phyloP scores from a whole-genome alignment of 2,888 invertebrate species.

The Nemotelus nigrinus region DNA sequence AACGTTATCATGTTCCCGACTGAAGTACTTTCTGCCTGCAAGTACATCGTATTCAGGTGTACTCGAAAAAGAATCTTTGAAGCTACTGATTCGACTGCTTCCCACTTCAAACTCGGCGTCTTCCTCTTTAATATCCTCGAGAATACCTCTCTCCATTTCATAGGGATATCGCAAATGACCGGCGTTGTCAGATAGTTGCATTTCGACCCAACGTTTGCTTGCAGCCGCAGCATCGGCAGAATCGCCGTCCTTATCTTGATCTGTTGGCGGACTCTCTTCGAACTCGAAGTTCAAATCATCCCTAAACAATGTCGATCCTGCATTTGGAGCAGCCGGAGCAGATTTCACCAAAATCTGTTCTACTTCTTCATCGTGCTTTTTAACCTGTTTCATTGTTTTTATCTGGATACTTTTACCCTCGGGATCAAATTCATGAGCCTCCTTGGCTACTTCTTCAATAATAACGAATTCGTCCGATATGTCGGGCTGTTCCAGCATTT shows the following conservation, averaged over 20 bases:
- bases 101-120: slow-evolving; percentile 90
- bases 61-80: slow-evolving; percentile 89
- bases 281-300: slow-evolving; percentile 75
- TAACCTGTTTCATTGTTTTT: slow-evolving; percentile 67
- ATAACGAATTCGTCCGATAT: slow-evolving; percentile 89
- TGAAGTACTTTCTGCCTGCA: slow-evolving; percentile 83
- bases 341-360: slow-evolving; percentile 77
- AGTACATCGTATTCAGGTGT: slow-evolving; percentile 91
- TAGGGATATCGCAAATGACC: slow-evolving; percentile 74
- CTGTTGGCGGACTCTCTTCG: slow-evolving; percentile 73
- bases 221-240: slow-evolving; percentile 77
- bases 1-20: slow-evolving; percentile 88
- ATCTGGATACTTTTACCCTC: slow-evolving; percentile 86
- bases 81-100: slow-evolving; percentile 75
- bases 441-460: slow-evolving; percentile 87
- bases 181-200: slow-evolving; percentile 76
- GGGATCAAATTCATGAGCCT: slow-evolving; percentile 83
- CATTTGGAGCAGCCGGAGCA: slow-evolving; percentile 72
- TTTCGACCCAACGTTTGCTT: slow-evolving; percentile 89
- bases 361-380: slow-evolving; percentile 75
- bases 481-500: slow-evolving; percentile 86
- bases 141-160: slow-evolving; percentile 82
- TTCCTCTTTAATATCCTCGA: slow-evolving; percentile 93
- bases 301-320: slow-evolving; percentile 69
- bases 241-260: slow-evolving; percentile 66